Conservation (phyloP, 2,888 invertebrate species). For the Eupelmus urozonus region DNA sequence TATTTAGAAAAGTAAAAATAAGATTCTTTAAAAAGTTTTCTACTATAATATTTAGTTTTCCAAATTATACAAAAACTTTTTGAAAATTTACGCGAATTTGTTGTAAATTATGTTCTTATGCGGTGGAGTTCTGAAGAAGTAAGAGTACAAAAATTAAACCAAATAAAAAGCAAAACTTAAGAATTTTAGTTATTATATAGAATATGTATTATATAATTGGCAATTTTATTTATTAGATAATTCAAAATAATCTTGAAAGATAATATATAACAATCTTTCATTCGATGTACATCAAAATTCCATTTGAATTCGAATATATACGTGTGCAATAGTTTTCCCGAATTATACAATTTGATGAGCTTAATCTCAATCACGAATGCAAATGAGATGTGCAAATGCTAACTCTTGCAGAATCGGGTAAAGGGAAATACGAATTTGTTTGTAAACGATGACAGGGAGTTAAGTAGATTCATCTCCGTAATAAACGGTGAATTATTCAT, state of each 20-base stretch:
- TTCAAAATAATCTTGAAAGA: not conserved
- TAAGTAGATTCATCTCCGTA: conserved; percentile 33
- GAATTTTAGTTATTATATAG: no score
- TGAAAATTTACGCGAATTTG: no score
- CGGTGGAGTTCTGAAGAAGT: no score
- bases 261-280: conserved; percentile 7
- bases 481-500: conserved; percentile 41
- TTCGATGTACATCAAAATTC: conserved; percentile 27
- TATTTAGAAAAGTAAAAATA: no score
- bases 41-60: no score
- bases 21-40: no score
- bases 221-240: no score
- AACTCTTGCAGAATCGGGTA: conserved; percentile 37
- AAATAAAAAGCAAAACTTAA: no score
- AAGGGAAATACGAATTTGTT: conserved; percentile 45
- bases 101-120: no score
- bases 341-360: conserved; percentile 43
- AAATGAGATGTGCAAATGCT: conserved; percentile 37
- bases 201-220: no score
- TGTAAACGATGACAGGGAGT: conserved; percentile 38
- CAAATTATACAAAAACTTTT: no score
- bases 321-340: conserved; percentile 10
- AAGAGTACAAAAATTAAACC: no score
- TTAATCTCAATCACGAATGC: conserved; percentile 52
- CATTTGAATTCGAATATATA: conserved; percentile 30